These are phyloP conservation scores for Serranochromis macrocephalus DNA, from an alignment of 2,113 vertebrate species.

Conservation along the genomic window DNA sequence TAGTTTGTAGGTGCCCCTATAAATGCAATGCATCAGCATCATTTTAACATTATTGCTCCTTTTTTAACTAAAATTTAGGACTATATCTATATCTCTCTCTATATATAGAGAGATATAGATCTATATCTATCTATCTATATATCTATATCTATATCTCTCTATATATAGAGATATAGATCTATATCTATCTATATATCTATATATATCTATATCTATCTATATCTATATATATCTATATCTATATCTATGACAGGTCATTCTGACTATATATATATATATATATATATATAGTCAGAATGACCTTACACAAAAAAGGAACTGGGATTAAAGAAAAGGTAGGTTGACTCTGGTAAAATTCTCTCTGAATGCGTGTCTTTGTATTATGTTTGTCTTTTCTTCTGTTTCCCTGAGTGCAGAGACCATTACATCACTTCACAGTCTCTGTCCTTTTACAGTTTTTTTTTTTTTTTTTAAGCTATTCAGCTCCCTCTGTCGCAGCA, in stretches of 20 bases:
- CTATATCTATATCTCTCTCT: too few relatives aligned
- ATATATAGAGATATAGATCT: too few relatives aligned
- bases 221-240: too few relatives aligned
- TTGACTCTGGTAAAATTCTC: not conserved
- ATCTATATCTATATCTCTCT: too few relatives aligned
- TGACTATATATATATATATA: too few relatives aligned
- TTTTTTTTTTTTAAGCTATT: not conserved
- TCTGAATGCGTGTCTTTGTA: not conserved
- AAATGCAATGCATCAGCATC: not conserved
- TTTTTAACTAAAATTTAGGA: not conserved
- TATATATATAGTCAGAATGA: not conserved
- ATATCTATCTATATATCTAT: too few relatives aligned
- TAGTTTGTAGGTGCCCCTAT: too few relatives aligned
- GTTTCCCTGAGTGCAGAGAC: not conserved
- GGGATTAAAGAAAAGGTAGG: not conserved
- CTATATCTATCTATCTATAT: rapidly evolving
- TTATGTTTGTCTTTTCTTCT: not conserved
- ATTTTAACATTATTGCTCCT: not conserved
- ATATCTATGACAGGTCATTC: too few relatives aligned
- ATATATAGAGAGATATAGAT: not conserved
- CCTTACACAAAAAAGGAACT: not conserved
- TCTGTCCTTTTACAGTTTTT: not conserved
- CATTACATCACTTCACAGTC: constrained; percentile 26
- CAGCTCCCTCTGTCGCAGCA: constrained; percentile 6
- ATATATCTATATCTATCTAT: too few relatives aligned